These are phyloP conservation scores for Cepaea hortensis DNA, from an alignment of 2,888 invertebrate species.

Conservation along the genomic window DNA sequence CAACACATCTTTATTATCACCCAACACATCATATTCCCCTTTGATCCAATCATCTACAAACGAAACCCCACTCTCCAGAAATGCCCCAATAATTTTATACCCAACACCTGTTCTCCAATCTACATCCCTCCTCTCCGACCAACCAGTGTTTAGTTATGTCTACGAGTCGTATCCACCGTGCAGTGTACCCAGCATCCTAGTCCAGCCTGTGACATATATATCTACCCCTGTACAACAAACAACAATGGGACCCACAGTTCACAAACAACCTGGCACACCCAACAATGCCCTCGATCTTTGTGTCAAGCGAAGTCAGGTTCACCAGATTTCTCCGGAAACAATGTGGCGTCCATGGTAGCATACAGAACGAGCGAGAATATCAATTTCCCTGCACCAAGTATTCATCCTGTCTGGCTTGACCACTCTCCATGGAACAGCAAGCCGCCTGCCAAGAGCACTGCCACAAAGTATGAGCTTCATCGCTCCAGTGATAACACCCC, in stretches of 20 bases:
- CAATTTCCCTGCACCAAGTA: too few species aligned
- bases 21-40: not conserved
- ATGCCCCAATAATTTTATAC: constrained; percentile 14
- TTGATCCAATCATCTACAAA: not conserved
- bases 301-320: constrained; percentile 18
- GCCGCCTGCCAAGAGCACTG: too few species aligned
- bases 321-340: constrained; percentile 41
- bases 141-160: constrained; percentile 34
- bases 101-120: not conserved
- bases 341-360: constrained; percentile 47
- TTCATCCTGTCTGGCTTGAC: too few species aligned
- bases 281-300: constrained; percentile 38
- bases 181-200: not conserved
- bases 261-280: constrained; percentile 1
- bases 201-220: constrained; percentile 15
- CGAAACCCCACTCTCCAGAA: not conserved
- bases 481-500: too few species aligned
- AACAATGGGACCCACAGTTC: not conserved
- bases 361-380: too few species aligned
- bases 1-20: not conserved
- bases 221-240: not conserved
- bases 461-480: too few species aligned
- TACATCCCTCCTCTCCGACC: not conserved
- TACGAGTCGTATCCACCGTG: constrained; percentile 30
- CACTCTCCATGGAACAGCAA: too few species aligned